Conservation (phyloP, 2,113 vertebrate species). For the Sapayoa aenigma region DNA sequence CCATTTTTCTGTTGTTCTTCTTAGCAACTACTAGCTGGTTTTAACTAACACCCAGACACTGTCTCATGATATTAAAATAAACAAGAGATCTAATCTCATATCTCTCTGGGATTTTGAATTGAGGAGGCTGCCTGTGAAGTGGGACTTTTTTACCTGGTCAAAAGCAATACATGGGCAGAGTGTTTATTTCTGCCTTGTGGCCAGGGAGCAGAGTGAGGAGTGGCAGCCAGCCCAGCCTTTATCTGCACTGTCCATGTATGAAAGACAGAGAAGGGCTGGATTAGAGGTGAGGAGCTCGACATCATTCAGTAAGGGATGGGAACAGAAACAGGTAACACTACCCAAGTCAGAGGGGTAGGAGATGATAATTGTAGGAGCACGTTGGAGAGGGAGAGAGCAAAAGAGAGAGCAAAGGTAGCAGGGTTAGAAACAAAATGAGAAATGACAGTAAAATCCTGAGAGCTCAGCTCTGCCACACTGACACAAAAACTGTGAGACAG, state of each 20-base stretch:
- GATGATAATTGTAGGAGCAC: neutral
- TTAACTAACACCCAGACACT: neutral
- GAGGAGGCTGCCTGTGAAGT: neutral
- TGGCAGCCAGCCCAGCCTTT: neutral
- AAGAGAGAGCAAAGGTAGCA: neutral
- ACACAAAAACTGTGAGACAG: neutral
- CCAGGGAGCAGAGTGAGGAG: neutral
- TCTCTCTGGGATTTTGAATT: neutral
- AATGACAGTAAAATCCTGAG: neutral
- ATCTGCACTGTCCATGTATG: accelerated
- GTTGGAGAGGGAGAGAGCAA: neutral
- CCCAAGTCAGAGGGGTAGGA: neutral
- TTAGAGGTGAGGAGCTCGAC: neutral
- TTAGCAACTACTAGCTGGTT: neutral
- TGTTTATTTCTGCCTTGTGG: neutral
- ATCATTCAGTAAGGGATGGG: neutral
- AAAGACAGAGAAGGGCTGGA: neutral
- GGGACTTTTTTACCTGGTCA: neutral
- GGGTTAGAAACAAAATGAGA: neutral
- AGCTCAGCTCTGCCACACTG: neutral
- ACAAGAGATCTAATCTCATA: neutral
- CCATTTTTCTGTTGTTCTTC: neutral
- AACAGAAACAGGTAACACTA: neutral
- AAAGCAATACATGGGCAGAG: neutral
- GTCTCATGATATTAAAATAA: neutral